Base-by-base conservation (phyloP, 2,113 vertebrate species). In the Chauna torquata region DNA sequence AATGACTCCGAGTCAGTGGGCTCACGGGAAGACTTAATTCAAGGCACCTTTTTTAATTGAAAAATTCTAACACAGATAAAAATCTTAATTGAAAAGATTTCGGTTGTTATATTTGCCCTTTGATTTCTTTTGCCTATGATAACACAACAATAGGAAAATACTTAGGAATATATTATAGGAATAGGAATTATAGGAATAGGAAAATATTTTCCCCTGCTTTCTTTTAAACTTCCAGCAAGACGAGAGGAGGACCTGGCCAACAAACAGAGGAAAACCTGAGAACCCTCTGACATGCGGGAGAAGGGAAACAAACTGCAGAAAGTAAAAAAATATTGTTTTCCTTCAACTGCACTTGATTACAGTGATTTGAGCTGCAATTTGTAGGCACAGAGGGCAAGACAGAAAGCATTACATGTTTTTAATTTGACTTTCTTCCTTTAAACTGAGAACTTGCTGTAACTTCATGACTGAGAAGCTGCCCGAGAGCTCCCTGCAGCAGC, bases 271-370 rank as follows among this genome's bases (percentile, higher is more conserved):
- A 74, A 54, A 78, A 94, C 22, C 30, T 0, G 3, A 28, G 42
- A 34, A 36, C 23, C 27, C 55, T 19, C 30, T 17, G 12, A 52
- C 23, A 44, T 2, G 44, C 5, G 12, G 0, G 1, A 47, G 68
- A 38, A 57, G 15, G 4, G 62, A 59, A 77, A 34, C 36, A 70
- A 80, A 45, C 15, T 2, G 0, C 52, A 19, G 45, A 16, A 91
- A 61, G 50, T 3, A 44, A 57, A 47, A 66, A 82, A 70, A 12
- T 4, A 17, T 1, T 0, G 0, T 50, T 84, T 89, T n/a, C 65
- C 27, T 68, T 16, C 47, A 10, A 3, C 27, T 17, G 5, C 42
- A 0, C 32, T 44, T 1, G 0, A 12, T 18, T n/a, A 16, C 79
- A 34, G 45, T 0, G 4, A 36, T 22, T 58, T 24, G 71, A 92